Evolutionary conservation across 2,797 vertebrate genomes (phyloP), one percentile per base, ranked within the genome.

Genomic region (Xenentodon cancila): DNA sequence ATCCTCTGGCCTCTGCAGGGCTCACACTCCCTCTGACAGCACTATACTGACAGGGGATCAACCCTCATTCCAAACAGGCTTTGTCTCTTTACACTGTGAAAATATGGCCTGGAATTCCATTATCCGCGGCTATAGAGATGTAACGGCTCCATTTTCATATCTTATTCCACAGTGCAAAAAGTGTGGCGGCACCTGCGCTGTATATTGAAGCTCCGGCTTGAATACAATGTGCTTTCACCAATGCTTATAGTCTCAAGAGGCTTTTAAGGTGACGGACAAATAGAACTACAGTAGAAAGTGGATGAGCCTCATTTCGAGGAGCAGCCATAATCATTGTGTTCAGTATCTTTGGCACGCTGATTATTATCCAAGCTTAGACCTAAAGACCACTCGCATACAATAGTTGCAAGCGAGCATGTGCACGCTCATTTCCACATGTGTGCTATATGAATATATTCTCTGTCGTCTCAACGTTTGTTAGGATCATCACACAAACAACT

Each of bases 101-200:
- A 85, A 84, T 86, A 75, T 80, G 81, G 79, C 74, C 84, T 77
- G 68, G 84, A 88, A 88, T 89, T 75, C 84, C 79, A 88, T 88
- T 88, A 88, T 88, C 74, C 74, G 49, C 6, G 18, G 78, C 73
- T 85, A 64, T 59, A 76, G 77, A 81, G 77, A 79, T 75, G 74
- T 32, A 44, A 80, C 40, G 34, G 57, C 73, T 85, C 48, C 81
- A 77, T 77, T 78, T 81, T 73, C 84, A 84, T 81, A 75, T 87
- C 75, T 68, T 78, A 85, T 73, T 75, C 63, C 48, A 48, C 46
- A 16, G 74, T 50, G 30, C 53, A 64, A 51, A 53, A 77, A 30
- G 27, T 55, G 25, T 17, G 48, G 48, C 52, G 59, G 44, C 72
- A 83, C 80, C 77, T 80, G 75, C 49, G 34, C 72, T 70, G 67